A percentile compares a stretch with the other conserved stretches of the same genome.
Conservation (phyloP, 2,888 invertebrate genomes). For the Stenodema calcarata region DNA sequence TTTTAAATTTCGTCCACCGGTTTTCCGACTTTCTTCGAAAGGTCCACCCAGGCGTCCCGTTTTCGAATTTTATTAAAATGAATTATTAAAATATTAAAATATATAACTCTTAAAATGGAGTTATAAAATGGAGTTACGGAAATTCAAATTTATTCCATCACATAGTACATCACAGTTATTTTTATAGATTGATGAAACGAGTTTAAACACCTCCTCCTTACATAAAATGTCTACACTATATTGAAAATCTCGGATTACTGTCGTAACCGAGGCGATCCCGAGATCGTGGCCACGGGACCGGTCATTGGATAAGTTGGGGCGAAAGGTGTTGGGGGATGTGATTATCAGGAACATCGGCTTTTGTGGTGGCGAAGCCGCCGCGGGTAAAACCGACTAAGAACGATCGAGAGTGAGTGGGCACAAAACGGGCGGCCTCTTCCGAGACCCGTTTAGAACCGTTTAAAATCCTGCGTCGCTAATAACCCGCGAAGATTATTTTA, state of each 20-base stretch:
- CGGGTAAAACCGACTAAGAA: slow-evolving; percentile 1
- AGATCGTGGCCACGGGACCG: background rate
- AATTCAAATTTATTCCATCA: too few relatives aligned
- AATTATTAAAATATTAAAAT: too few relatives aligned
- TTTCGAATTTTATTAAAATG: too few relatives aligned
- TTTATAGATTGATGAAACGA: too few relatives aligned
- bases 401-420: slow-evolving; percentile 18
- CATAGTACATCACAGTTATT: too few relatives aligned
- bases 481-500: slow-evolving; percentile 19
- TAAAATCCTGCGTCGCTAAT: slow-evolving; percentile 3
- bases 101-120: too few relatives aligned
- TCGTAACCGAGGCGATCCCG: background rate
- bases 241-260: background rate
- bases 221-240: background rate
- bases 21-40: too few relatives aligned
- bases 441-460: slow-evolving; percentile 23
- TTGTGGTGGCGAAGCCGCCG: background rate
- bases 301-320: background rate
- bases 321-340: slow-evolving; percentile 3
- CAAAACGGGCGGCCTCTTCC: background rate
- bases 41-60: too few relatives aligned
- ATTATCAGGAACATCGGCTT: slow-evolving; percentile 9
- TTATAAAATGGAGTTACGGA: too few relatives aligned
- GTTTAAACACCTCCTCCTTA: too few relatives aligned
- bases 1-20: too few relatives aligned